These are phyloP conservation scores for Ginglymostoma cirratum DNA, from an alignment of 2,113 vertebrate genomes.

Conservation along the genomic window DNA sequence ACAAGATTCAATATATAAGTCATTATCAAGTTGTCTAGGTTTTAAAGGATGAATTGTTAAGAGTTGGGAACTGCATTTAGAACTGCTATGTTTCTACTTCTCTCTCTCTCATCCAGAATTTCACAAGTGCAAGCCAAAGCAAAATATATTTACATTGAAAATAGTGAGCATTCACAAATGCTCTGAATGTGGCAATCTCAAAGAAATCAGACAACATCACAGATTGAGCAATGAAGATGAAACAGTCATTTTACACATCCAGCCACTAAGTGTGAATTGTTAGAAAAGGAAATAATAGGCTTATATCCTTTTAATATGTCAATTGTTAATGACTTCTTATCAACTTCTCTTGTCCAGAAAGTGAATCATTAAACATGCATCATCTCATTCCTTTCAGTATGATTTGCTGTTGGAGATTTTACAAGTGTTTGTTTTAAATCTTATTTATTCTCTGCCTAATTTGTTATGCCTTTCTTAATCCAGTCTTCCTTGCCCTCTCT, in stretches of 20 bases:
- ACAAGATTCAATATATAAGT: neutral
- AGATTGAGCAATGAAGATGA: neutral
- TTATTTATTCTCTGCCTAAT: neutral
- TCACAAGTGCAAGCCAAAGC: neutral
- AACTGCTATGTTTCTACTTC: too few species aligned
- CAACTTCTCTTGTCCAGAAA: neutral
- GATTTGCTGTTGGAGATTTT: neutral
- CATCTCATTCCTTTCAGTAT: neutral
- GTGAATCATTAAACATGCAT: neutral
- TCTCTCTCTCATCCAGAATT: neutral
- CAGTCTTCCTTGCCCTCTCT: neutral
- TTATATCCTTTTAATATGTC: neutral
- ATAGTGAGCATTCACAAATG: neutral
- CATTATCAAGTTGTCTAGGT: neutral
- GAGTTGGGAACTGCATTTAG: neutral
- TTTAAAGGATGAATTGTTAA: neutral
- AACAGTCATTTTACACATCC: neutral
- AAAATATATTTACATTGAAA: neutral
- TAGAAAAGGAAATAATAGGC: constrained; percentile 38
- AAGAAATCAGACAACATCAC: neutral
- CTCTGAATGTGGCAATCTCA: neutral
- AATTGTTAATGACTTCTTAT: neutral
- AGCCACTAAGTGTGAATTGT: constrained; percentile 38
- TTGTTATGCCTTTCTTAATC: neutral
- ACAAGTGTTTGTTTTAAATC: neutral